A percentile compares a stretch with the other conserved stretches of the same genome.
These are phyloP conservation scores for Lonchura striata DNA, from an alignment of 2,113 vertebrate genomes.

Conservation along the genomic window DNA sequence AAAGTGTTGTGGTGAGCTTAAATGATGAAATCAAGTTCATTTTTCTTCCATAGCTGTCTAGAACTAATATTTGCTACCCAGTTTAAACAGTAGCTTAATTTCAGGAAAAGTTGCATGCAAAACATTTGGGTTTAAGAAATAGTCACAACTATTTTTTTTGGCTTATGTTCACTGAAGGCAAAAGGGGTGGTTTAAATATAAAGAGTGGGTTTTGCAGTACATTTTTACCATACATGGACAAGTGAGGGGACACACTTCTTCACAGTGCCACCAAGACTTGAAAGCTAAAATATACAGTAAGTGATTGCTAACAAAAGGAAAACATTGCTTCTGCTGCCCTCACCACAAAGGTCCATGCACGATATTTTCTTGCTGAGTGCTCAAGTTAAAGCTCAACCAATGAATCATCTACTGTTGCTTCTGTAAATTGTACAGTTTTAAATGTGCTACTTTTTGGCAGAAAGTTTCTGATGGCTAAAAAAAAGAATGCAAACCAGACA, in stretches of 20 bases:
- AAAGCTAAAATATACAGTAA: slow-evolving; percentile 22
- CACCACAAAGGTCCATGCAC: not conserved
- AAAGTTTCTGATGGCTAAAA: slow-evolving; percentile 37
- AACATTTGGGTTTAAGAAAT: slow-evolving; percentile 19
- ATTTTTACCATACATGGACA: not conserved
- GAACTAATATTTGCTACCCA: slow-evolving; percentile 52
- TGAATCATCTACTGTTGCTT: slow-evolving; percentile 54
- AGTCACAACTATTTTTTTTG: slow-evolving; percentile 16
- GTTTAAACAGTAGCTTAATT: slow-evolving; percentile 34
- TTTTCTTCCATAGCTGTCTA: slow-evolving; percentile 43
- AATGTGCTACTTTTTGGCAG: slow-evolving; percentile 52
- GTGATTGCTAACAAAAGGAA: not conserved
- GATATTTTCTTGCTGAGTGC: slow-evolving; percentile 19
- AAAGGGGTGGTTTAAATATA: not conserved
- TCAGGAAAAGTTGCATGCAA: not conserved
- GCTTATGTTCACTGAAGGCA: not conserved
- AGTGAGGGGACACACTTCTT: not conserved
- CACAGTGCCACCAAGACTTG: not conserved
- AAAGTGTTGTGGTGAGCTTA: slow-evolving; percentile 37
- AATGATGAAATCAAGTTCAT: slow-evolving; percentile 2
- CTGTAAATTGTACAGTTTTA: slow-evolving; percentile 33
- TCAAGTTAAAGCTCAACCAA: slow-evolving; percentile 42
- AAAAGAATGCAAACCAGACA: slow-evolving; percentile 43
- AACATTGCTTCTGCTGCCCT: slow-evolving; percentile 7
- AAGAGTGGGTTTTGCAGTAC: not conserved